Evolutionary conservation across 2,113 vertebrate species (phyloP).

Genomic region (Epinephelus moara): DNA sequence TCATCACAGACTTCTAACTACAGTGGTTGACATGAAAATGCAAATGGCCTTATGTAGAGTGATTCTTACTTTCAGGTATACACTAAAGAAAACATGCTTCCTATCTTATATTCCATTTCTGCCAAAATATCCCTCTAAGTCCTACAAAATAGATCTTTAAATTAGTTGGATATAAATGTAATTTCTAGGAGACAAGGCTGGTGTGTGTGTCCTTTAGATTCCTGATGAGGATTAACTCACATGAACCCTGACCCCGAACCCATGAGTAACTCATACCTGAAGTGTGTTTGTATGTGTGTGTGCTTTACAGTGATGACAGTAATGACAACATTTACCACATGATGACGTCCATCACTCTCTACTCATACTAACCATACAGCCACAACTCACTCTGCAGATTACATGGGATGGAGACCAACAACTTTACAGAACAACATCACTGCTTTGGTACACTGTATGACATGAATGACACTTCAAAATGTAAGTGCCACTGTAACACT

Average conservation of each 20-base stretch:
- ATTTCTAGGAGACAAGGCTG: too few species aligned
- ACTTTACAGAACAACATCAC: constrained; percentile 4
- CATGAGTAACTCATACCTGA: constrained; percentile 49
- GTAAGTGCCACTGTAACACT: background rate
- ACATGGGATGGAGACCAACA: background rate
- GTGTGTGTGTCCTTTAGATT: constrained; percentile 15
- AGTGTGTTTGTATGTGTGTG: constrained; percentile 16
- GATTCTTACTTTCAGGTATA: too few species aligned
- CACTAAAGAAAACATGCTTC: too few species aligned
- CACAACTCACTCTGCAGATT: constrained; percentile 42
- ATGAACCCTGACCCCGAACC: constrained; percentile 20
- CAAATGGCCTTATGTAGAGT: too few species aligned
- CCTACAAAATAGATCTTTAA: too few species aligned
- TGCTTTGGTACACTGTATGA: background rate
- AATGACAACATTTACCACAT: constrained; percentile 55
- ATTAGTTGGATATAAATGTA: too few species aligned
- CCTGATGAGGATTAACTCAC: constrained; percentile 25
- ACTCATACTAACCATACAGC: constrained; percentile 39
- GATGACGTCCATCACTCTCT: constrained; percentile 60
- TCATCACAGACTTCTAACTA: too few species aligned
- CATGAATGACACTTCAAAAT: background rate
- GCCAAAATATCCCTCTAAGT: too few species aligned
- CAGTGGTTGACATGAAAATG: too few species aligned
- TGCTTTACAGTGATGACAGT: constrained; percentile 43
- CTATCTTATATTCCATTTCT: too few species aligned